Percentiles rank a stretch among this genome's conserved stretches.
Evolutionary conservation across 2,113 vertebrate genomes (phyloP).

Genomic region (Microcebus jonahi): DNA sequence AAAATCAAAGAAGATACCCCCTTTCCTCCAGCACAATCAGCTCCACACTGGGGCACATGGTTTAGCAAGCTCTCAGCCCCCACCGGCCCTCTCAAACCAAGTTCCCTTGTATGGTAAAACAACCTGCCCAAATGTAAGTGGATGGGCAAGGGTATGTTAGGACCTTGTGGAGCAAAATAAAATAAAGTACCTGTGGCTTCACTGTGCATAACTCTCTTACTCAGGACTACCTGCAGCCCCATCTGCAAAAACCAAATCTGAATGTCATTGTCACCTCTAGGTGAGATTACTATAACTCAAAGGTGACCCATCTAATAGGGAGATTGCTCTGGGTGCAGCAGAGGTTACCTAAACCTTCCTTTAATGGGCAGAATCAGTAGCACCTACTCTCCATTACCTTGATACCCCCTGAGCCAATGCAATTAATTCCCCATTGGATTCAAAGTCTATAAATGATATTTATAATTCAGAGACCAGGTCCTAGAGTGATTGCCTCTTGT

Average conservation of each 20-base stretch:
- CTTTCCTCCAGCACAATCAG: neutral
- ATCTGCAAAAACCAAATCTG: neutral
- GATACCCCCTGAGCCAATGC: neutral
- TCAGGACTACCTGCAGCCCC: neutral
- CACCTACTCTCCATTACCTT: neutral
- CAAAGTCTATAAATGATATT: constrained; percentile 34
- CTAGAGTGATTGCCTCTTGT: constrained; percentile 13
- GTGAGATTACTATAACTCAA: neutral
- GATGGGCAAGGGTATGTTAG: neutral
- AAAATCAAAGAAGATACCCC: neutral
- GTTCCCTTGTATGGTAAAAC: constrained; percentile 3
- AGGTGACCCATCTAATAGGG: neutral
- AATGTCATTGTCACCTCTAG: constrained; percentile 2
- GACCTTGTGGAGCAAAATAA: constrained; percentile 25
- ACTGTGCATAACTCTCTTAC: neutral
- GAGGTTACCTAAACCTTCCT: neutral
- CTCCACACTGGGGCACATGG: neutral
- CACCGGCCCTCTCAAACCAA: constrained; percentile 11
- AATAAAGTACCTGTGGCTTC: neutral
- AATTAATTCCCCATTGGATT: constrained; percentile 27
- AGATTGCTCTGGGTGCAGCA: neutral
- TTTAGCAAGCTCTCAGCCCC: neutral
- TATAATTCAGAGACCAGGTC: constrained; percentile 2
- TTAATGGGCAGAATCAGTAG: neutral
- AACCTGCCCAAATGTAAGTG: neutral